Evolutionary conservation across 1,140 invertebrate genomes (phyloP), one percentile per base, ranked within the genome.

Genomic region (Solenopsis fugax): DNA sequence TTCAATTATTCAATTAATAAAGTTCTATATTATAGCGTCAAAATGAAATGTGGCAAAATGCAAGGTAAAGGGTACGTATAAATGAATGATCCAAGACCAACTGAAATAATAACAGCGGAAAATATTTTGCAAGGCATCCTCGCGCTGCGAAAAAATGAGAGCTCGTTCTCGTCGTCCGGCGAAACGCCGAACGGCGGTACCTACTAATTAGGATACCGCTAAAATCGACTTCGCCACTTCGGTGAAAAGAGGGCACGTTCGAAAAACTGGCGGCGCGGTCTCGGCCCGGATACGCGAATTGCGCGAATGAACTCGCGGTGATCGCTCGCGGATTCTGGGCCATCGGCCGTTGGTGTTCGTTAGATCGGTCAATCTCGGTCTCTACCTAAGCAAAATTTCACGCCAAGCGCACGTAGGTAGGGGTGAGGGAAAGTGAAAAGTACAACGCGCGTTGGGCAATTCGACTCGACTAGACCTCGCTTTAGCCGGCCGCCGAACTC

Each of bases 371-470:
- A 52, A 52, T 71, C 76, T 45, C 50, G 50, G 37, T 60, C 29
- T 60, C 71, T 85, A 62, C 54, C 69, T 71, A 84, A 64, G 89
- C 78, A 87, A 92, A 94, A 93, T 92, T 93, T 94, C 69, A 73
- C 75, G 69, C 72, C 64, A 50, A 29, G 67, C 50, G 48, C 60
- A 77, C 64, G 64, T 65, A 65, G 72, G 89, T 81, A 92, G 93
- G 90, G 88, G 69, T 76, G 86, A 92, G 91, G 92, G 91, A 94
- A 93, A 94, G 93, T 93, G 92, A 94, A 95, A 94, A 94, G 93
- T 94, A 91, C 86, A 91, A 89, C 82, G 64, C 77, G 48, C 77
- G 92, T 94, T 95, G 91, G 91, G 94, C 93, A 95, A 95, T 92
- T 93, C 77, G 64, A 81, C 58, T 88, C 82, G 87, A 69, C 89